Conservation (phyloP, 1,140 invertebrate species). For the Papilio dardanus region DNA sequence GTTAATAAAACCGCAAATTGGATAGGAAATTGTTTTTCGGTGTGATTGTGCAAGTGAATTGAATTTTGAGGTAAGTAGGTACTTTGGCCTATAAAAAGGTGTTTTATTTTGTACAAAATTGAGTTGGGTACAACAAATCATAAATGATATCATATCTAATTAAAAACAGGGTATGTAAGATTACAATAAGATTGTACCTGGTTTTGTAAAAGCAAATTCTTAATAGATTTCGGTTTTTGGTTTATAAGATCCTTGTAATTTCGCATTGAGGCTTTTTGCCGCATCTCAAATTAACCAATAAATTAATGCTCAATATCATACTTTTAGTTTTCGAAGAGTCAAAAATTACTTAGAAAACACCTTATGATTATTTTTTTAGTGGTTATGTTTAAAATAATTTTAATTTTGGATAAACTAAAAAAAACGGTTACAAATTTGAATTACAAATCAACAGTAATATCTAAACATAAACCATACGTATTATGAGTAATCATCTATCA, state of each 20-base stretch:
- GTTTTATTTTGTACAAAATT: conserved; percentile 17
- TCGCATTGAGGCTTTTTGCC: conserved; percentile 14
- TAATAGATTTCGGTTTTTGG: background rate
- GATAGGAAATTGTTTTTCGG: conserved; percentile 50
- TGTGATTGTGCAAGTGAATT: conserved; percentile 62
- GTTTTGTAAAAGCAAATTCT: background rate
- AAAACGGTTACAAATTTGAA: too few relatives aligned
- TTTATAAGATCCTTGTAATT: conserved; percentile 1
- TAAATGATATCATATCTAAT: background rate
- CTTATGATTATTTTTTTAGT: too few relatives aligned
- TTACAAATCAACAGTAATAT: background rate
- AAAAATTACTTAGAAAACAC: background rate
- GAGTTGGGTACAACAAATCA: background rate
- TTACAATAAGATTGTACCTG: background rate
- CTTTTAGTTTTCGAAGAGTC: background rate
- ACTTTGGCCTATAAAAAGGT: conserved; percentile 40
- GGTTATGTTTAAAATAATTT: too few relatives aligned
- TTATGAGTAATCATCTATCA: conserved; percentile 29
- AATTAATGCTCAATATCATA: background rate
- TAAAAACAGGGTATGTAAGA: background rate
- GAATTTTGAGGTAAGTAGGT: conserved; percentile 47
- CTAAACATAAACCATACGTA: background rate
- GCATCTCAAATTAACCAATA: background rate
- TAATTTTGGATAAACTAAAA: too few relatives aligned
- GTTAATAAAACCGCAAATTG: conserved; percentile 53